phyloP scores from a whole-genome alignment of 1,140 invertebrate genomes.

The Macrotrachela quadricornifera region DNA sequence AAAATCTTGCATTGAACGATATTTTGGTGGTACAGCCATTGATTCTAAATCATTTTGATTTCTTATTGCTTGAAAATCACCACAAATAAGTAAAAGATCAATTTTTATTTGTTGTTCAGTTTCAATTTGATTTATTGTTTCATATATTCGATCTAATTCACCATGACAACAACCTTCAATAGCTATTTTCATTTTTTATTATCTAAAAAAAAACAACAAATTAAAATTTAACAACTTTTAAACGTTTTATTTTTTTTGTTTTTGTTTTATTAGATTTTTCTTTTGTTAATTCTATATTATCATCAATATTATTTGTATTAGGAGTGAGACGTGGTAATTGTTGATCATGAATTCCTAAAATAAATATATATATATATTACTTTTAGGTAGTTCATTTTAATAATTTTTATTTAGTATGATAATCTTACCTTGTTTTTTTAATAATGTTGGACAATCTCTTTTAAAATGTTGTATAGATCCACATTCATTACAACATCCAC shows the following conservation, averaged over 20 bases:
- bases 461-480: constrained; percentile 61
- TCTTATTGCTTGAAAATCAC: constrained; percentile 66
- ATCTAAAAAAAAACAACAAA: background rate
- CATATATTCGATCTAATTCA: constrained; percentile 81
- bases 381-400: no score
- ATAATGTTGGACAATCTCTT: constrained; percentile 47
- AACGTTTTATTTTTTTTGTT: no score
- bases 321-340: no score
- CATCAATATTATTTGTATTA: no score
- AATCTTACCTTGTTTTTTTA: no score
- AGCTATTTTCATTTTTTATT: constrained; percentile 62
- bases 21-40: constrained; percentile 86
- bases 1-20: constrained; percentile 67
- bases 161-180: constrained; percentile 93
- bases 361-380: no score
- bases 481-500: constrained; percentile 53
- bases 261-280: no score
- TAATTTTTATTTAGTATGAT: no score
- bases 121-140: constrained; percentile 40
- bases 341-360: no score
- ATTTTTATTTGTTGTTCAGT: constrained; percentile 30
- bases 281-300: no score
- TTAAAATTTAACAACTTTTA: no score
- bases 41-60: constrained; percentile 44
- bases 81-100: constrained; percentile 81